phyloP scores from a whole-genome alignment of 2,113 vertebrate genomes.

The Lamprologus callipterus region DNA sequence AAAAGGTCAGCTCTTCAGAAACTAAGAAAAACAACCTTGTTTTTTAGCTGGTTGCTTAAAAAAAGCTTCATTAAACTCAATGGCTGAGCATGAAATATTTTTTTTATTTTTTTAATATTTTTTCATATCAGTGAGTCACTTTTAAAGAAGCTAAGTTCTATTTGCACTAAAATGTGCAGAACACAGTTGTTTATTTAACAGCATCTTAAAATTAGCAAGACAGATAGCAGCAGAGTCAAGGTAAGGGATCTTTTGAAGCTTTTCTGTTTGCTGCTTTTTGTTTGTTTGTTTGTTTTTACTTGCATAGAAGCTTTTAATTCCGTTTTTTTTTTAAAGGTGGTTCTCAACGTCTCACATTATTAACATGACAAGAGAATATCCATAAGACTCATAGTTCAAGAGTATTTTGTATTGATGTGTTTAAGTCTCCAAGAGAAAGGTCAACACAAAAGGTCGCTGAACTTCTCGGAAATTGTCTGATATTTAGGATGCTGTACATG shows the following conservation, averaged over 20 bases:
- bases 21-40: not conserved
- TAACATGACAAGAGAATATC: not conserved
- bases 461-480: slow-evolving; percentile 12
- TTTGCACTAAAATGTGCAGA: not conserved
- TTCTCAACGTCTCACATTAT: not conserved
- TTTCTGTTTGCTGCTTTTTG: not conserved
- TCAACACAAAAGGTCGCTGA: not conserved
- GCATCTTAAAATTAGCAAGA: not conserved
- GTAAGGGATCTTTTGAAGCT: not conserved
- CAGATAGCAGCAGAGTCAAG: not conserved
- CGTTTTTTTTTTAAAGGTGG: not conserved
- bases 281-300: not conserved
- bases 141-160: not conserved
- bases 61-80: not conserved
- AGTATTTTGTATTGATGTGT: not conserved
- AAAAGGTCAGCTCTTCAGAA: slow-evolving; percentile 26
- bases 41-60: not conserved
- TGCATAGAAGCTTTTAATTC: not conserved
- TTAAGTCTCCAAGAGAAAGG: not conserved
- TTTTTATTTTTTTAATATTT: too few relatives aligned
- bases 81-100: not conserved
- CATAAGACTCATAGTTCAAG: not conserved
- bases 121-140: not conserved
- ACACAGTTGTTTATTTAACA: not conserved
- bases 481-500: not conserved